Percentiles rank a stretch among this genome's conserved stretches.
These are phyloP conservation scores for Microctonus brassicae DNA, from an alignment of 2,888 invertebrate genomes.

Conservation along the genomic window DNA sequence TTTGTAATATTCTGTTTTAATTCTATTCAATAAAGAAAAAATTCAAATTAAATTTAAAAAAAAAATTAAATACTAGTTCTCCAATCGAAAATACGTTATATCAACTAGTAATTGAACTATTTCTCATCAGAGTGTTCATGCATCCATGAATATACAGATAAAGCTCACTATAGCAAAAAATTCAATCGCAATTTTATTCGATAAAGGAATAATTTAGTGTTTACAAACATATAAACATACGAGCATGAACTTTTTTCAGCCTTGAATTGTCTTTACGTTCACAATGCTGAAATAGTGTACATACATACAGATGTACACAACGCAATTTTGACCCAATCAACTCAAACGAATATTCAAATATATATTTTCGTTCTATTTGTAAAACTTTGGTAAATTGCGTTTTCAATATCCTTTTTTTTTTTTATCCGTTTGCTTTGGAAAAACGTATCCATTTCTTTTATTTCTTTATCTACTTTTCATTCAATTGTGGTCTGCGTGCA, in stretches of 20 bases:
- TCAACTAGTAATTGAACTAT: background rate
- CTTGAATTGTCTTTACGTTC: background rate
- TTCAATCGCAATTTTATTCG: background rate
- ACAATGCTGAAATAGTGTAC: background rate
- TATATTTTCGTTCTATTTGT: constrained; percentile 36
- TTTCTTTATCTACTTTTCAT: constrained; percentile 11
- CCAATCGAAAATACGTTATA: background rate
- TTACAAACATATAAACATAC: background rate
- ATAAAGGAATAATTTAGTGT: background rate
- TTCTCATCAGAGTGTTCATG: background rate
- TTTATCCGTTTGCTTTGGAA: constrained; percentile 14
- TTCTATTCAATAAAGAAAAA: background rate
- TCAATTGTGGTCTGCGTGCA: background rate
- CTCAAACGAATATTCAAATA: constrained; percentile 17
- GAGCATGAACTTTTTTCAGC: background rate
- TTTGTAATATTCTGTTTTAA: background rate
- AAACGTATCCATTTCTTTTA: background rate
- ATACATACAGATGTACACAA: background rate
- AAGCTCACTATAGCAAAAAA: background rate
- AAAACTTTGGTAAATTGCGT: constrained; percentile 39
- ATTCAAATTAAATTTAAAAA: background rate
- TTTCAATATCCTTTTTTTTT: constrained; percentile 33
- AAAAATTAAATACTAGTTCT: constrained; percentile 9
- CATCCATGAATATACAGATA: background rate
- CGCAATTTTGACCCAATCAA: constrained; percentile 24